Percentiles rank a stretch among this genome's conserved stretches.
phyloP scores from a whole-genome alignment of 1,140 invertebrate genomes.

The Drosophila gunungcola region DNA sequence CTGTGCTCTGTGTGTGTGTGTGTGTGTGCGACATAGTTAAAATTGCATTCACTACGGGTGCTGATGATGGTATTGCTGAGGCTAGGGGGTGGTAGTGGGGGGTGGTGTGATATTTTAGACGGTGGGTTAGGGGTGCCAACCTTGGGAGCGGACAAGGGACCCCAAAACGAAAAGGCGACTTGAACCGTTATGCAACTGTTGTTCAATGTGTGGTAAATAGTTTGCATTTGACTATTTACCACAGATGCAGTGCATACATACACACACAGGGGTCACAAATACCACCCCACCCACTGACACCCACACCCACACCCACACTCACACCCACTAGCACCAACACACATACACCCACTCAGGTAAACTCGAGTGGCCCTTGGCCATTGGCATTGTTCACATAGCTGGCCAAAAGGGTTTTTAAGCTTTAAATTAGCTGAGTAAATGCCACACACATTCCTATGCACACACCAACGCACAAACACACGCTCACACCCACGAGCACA shows the following conservation, averaged over 20 bases:
- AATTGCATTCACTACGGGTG: conserved; percentile 58
- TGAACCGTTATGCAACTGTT: conserved; percentile 58
- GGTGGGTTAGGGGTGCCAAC: conserved; percentile 1
- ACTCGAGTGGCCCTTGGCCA: conserved; percentile 26
- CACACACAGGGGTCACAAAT: conserved; percentile 8
- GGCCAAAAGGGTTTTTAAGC: conserved; percentile 30
- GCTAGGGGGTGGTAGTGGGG: background rate
- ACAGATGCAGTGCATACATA: conserved; percentile 14
- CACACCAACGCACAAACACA: background rate
- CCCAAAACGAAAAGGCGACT: conserved; percentile 16
- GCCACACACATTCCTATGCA: background rate
- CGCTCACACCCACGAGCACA: background rate
- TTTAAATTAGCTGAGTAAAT: conserved; percentile 71
- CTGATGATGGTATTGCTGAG: conserved; percentile 13
- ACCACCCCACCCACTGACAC: background rate
- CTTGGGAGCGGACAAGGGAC: conserved; percentile 5
- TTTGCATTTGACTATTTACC: conserved; percentile 72
- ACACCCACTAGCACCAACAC: background rate
- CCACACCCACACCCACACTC: conserved; percentile 3
- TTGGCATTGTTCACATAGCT: conserved; percentile 13
- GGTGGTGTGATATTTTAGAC: background rate
- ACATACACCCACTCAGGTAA: conserved; percentile 2
- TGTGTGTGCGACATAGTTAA: conserved; percentile 59
- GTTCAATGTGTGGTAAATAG: conserved; percentile 79
- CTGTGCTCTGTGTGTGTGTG: conserved; percentile 14